phyloP scores from a whole-genome alignment of 2,797 vertebrate genomes.

The Poecile montanus region DNA sequence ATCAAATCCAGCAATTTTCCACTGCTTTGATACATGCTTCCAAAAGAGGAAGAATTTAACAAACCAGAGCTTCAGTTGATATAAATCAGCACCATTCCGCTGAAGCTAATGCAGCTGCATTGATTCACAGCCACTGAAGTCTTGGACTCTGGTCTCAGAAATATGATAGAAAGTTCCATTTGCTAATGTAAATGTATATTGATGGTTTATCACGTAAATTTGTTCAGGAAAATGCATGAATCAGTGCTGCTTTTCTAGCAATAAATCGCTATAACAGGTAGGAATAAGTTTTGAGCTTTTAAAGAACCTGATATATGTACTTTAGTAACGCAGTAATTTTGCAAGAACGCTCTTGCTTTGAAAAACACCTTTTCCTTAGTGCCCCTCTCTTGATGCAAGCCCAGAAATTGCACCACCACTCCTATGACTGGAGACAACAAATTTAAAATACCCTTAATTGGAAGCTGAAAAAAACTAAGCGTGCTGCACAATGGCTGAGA shows the following conservation, averaged over 20 bases:
- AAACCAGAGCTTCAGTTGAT: conserved; percentile 10
- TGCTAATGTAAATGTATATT: conserved; percentile 60
- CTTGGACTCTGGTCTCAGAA: background rate
- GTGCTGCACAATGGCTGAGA: conserved; percentile 73
- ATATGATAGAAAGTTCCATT: conserved; percentile 50
- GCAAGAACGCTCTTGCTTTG: background rate
- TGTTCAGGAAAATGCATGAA: conserved; percentile 75
- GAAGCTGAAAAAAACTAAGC: conserved; percentile 76
- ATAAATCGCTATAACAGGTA: conserved; percentile 53
- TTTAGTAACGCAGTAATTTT: background rate
- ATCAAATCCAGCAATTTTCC: conserved; percentile 30
- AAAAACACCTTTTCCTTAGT: background rate
- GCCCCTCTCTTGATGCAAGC: background rate
- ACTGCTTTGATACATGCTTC: background rate
- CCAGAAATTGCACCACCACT: conserved; percentile 46
- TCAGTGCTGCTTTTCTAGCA: conserved; percentile 69
- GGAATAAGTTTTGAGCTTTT: conserved; percentile 55
- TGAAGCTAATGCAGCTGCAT: conserved; percentile 16
- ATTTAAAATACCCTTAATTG: conserved; percentile 80
- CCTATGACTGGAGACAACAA: conserved; percentile 65
- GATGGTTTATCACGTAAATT: conserved; percentile 73
- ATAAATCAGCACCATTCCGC: conserved; percentile 31
- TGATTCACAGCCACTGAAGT: conserved; percentile 42
- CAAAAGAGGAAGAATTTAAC: conserved; percentile 32
- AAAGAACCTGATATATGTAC: background rate